Evolutionary conservation across 2,888 invertebrate species (phyloP).

Genomic region (Tenthredo livida): DNA sequence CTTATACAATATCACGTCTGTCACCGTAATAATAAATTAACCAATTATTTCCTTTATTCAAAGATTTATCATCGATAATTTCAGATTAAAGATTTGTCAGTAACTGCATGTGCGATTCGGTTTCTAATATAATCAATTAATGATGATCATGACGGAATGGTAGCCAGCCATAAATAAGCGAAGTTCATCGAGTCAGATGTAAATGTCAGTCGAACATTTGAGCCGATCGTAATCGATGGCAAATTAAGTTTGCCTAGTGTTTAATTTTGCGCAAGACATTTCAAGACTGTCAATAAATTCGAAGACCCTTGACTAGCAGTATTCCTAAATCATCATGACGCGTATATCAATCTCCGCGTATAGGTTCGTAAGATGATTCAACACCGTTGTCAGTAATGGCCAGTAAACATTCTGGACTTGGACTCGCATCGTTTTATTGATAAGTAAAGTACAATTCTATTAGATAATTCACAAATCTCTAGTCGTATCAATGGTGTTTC

Average conservation of each 20-base stretch:
- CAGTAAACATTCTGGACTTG: neutral
- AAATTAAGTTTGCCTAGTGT: conserved; percentile 25
- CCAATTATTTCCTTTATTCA: neutral
- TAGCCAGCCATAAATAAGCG: conserved; percentile 1
- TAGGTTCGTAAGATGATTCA: neutral
- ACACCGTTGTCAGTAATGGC: neutral
- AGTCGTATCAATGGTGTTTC: neutral
- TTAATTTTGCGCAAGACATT: conserved; percentile 28
- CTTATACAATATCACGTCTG: neutral
- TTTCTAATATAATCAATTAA: conserved; percentile 4
- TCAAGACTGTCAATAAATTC: neutral
- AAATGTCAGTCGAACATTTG: conserved; percentile 46
- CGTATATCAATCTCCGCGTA: neutral
- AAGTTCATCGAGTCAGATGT: conserved; percentile 14
- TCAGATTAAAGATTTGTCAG: neutral
- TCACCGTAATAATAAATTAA: neutral
- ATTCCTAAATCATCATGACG: neutral
- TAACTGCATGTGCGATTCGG: neutral
- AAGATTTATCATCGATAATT: conserved; percentile 5
- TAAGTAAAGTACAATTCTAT: neutral
- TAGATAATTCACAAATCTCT: neutral
- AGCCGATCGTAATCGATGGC: conserved; percentile 27
- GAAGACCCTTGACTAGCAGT: neutral
- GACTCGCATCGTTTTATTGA: neutral
- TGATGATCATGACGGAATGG: conserved; percentile 14